Base-by-base conservation (phyloP, 2,888 invertebrate genomes). In the Notocelia uddmanniana region DNA sequence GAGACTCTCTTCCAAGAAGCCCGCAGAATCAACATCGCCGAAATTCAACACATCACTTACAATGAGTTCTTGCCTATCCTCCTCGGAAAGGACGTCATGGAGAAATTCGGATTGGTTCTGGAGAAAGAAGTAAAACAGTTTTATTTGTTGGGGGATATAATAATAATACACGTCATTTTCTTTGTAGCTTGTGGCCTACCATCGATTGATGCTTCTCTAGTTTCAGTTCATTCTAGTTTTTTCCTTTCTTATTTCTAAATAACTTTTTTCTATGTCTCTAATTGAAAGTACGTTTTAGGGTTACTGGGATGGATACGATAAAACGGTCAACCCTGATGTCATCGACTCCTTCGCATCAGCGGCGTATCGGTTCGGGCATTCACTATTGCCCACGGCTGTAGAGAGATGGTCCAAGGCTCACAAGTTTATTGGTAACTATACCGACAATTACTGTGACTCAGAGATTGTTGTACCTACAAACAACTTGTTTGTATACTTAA, bases 341-440 rank as follows among this genome's bases (percentile, higher is more conserved):
- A 96, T 98, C 76, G 98, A 97, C 74, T 97, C 97, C 3, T 98
- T 98, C 85, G 97, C 98, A n/a, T 95, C 98, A 15, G 98, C 98
- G 57, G 98, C 98, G 13, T 98, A 98, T 90, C 95, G 98, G 80
- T 98, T 98, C 80, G 98, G 98, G 0, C 98, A 98, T 86, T 98
- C 98, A 0, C 90, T 98, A 19, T 88, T 98, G 74, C 98, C 98
- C 11, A 98, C 98, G 1, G 97, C 97, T 26, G 97, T 98, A 5
- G 98, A 98, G 88, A 95, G 98, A 84, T 98, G 98, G 98, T 98
- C 98, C 69, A 98, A 98, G 91, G 98, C 97, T 26, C 98, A 98
- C 87, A 98, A 98, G 91, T 98, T 98, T 83, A 98, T 98, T 77
- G 97, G 97, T 97, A 94, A 93, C 79, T 34, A 26, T 67, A 31